Percentiles rank a stretch among this genome's conserved stretches.
These are phyloP conservation scores for Glaucomys volans DNA, from an alignment of 2,113 vertebrate genomes.

Conservation along the genomic window DNA sequence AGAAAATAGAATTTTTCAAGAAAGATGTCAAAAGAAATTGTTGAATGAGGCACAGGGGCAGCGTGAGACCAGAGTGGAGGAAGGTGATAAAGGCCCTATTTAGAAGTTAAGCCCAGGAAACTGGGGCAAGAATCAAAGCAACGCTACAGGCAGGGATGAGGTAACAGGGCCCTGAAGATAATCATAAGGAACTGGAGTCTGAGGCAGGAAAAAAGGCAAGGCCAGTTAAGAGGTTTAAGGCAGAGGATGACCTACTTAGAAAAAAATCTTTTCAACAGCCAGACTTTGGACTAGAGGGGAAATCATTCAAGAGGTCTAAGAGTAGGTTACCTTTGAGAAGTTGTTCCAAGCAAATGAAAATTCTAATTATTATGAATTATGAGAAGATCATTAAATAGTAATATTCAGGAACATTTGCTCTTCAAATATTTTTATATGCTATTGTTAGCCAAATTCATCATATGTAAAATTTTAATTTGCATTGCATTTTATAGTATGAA, in stretches of 20 bases:
- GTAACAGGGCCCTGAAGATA: constrained; percentile 74
- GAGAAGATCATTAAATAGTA: neutral
- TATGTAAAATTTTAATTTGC: constrained; percentile 53
- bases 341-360: constrained; percentile 36
- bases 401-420: neutral
- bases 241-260: constrained; percentile 80
- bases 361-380: constrained; percentile 53
- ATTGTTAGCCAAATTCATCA: constrained; percentile 12
- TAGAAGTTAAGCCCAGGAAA: constrained; percentile 76
- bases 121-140: constrained; percentile 80
- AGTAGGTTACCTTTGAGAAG: constrained; percentile 50
- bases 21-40: constrained; percentile 73
- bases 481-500: constrained; percentile 15
- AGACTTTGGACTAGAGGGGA: constrained; percentile 53
- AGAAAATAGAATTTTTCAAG: constrained; percentile 74
- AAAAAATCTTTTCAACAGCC: constrained; percentile 73
- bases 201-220: constrained; percentile 70
- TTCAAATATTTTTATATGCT: constrained; percentile 48
- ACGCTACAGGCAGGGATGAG: constrained; percentile 70
- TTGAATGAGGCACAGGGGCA: constrained; percentile 68
- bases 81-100: constrained; percentile 76
- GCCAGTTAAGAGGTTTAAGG: constrained; percentile 77
- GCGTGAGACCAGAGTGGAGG: constrained; percentile 66
- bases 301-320: constrained; percentile 35
- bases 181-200: constrained; percentile 76